Evolutionary conservation across 2,888 invertebrate species (phyloP).

Genomic region (Leptopterna dolabrata): DNA sequence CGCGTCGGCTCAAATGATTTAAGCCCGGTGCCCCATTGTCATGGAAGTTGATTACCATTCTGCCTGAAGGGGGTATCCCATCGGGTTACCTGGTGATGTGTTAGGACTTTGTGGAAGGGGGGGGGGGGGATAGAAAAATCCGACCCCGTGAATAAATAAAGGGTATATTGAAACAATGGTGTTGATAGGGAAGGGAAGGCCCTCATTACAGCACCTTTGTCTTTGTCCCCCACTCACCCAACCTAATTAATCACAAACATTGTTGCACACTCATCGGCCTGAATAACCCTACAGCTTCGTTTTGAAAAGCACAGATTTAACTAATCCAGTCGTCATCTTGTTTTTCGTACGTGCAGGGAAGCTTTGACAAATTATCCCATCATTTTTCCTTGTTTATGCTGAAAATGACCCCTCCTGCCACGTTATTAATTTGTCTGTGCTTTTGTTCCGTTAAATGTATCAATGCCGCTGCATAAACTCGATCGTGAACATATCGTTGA

Average conservation of each 20-base stretch:
- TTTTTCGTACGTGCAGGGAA: neutral
- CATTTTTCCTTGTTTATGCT: constrained; percentile 5
- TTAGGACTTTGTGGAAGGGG: neutral
- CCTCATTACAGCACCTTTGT: constrained; percentile 39
- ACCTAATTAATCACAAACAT: constrained; percentile 51
- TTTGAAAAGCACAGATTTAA: constrained; percentile 48
- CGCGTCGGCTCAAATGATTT: constrained; percentile 16
- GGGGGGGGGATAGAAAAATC: constrained; percentile 23
- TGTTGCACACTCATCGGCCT: constrained; percentile 54
- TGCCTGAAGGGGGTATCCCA: neutral
- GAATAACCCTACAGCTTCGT: constrained; percentile 16
- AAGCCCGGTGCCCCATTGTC: neutral
- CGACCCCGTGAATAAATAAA: constrained; percentile 50
- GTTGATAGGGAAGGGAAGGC: constrained; percentile 1
- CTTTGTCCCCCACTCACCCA: neutral
- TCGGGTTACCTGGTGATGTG: neutral
- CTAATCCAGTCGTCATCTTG: constrained; percentile 42
- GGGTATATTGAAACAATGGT: constrained; percentile 43
- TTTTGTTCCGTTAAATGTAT: constrained; percentile 47
- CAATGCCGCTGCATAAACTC: constrained; percentile 15
- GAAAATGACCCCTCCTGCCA: neutral
- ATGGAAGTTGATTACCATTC: constrained; percentile 30
- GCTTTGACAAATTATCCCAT: constrained; percentile 42
- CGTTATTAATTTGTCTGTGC: neutral
- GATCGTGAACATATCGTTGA: too few relatives aligned